Evolutionary conservation across 2,888 invertebrate species (phyloP), one percentile per base, ranked within the genome.

Genomic region (Conchocele bisecta): DNA sequence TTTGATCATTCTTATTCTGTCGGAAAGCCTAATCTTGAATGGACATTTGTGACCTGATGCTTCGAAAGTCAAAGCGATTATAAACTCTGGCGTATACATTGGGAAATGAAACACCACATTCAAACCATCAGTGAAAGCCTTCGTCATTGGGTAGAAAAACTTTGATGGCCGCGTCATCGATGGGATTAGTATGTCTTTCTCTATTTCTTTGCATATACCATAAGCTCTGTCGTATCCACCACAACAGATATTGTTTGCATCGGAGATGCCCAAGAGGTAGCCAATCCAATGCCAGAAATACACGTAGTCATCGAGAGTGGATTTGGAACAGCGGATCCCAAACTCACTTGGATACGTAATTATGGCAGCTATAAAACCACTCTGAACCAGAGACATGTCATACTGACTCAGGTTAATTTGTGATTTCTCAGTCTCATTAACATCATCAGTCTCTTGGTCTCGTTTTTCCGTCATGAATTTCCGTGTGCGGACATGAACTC

Each of bases 231-330:
- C 57, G 31, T 83, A 82, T 7, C 79, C 80, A 20, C 79, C 79
- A 0, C 29, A 44, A 72, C 89, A 89, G 11, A 89, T 80, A 56
- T 89, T 89, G 58, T 86, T 85, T 24, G 83, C 58, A 82, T 97
- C 96, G 79, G 96, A 94, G 69, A 97, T 94, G 2, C 98, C 98
- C 75, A 97, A 92, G 88, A 96, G 92, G 86, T 94, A 93, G 0
- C 96, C 97, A 48, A 97, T 92, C 0, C 95, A 95, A 72, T 94
- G 93, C 97, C 97, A 97, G 86, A 96, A 93, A 89, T 97, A 96
- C 6, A 95, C 92, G 72, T 95, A 95, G 1, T 94, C 95, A 56
- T 95, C 95, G 85, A 95, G 92, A 73, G 96, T 95, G 44, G 93
- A 94, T 0, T 92, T 90, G 11, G 92, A 93, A 3, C 93, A 93